Percentiles rank a stretch among this genome's conserved stretches.
Evolutionary conservation across 2,797 vertebrate species (phyloP).

Genomic region (Cuniculus paca): DNA sequence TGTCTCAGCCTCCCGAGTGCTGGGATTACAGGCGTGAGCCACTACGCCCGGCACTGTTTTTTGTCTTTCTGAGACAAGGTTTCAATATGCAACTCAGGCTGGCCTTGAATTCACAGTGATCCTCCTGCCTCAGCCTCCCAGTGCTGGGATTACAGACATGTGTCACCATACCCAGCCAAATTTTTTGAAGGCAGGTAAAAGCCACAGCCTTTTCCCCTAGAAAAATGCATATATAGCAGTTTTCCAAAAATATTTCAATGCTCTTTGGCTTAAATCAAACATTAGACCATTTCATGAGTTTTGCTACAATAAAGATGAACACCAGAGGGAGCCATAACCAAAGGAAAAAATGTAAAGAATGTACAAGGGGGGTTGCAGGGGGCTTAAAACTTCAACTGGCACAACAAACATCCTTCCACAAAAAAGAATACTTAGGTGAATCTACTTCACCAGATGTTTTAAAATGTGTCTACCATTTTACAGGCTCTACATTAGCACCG

Average conservation of each 20-base stretch:
- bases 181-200: constrained; percentile 23
- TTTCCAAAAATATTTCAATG: constrained; percentile 52
- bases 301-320: constrained; percentile 46
- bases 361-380: neutral
- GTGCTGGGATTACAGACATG: neutral
- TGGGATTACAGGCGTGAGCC: no score
- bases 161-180: neutral
- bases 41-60: no score
- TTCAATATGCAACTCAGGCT: neutral
- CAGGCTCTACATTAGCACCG: neutral
- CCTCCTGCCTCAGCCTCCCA: neutral
- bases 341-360: constrained; percentile 54
- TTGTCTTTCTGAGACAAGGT: neutral
- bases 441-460: constrained; percentile 49
- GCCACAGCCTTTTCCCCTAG: neutral
- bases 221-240: neutral
- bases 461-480: constrained; percentile 13
- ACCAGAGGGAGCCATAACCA: constrained; percentile 80
- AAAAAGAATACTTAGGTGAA: neutral
- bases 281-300: neutral
- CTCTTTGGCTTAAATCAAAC: constrained; percentile 15
- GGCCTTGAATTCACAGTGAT: neutral
- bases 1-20: no score
- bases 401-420: constrained; percentile 1
- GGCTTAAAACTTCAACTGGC: constrained; percentile 11